A percentile compares a stretch with the other conserved stretches of the same genome.
phyloP scores from a whole-genome alignment of 64 coral and sea anemone genomes.

The Stichodactyla mertensii region DNA sequence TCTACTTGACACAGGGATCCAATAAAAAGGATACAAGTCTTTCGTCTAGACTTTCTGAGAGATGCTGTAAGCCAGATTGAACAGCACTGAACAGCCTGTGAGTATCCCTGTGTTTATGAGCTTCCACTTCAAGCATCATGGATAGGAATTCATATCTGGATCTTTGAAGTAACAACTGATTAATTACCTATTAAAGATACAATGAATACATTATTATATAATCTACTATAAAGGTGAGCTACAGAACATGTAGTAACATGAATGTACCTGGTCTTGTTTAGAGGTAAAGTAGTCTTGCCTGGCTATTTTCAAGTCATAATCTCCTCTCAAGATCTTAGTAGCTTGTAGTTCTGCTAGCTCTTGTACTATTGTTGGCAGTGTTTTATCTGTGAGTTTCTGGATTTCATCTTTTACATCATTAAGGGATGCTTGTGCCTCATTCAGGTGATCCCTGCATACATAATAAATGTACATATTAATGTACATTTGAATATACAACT shows the following conservation, averaged over 20 bases:
- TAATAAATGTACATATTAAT: not conserved
- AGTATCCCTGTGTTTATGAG: constrained; percentile 63
- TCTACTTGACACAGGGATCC: not conserved
- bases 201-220: not conserved
- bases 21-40: constrained; percentile 63
- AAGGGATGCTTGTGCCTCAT: constrained; percentile 59
- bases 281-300: constrained; percentile 94
- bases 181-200: constrained; percentile 58
- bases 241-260: not conserved
- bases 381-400: constrained; percentile 51
- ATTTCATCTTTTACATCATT: constrained; percentile 62
- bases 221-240: too few species aligned
- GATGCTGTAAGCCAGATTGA: constrained; percentile 43
- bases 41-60: constrained; percentile 21
- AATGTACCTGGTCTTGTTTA: constrained; percentile 83
- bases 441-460: constrained; percentile 47
- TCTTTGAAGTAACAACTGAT: constrained; percentile 77
- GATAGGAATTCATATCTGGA: constrained; percentile 79
- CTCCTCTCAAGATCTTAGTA: constrained; percentile 72
- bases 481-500: not conserved
- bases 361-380: constrained; percentile 54
- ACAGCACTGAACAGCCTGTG: constrained; percentile 79
- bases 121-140: constrained; percentile 87
- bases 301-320: constrained; percentile 91
- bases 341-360: constrained; percentile 87